These are phyloP conservation scores for Psylliodes chrysocephalus DNA, from an alignment of 2,888 invertebrate species.

Conservation along the genomic window DNA sequence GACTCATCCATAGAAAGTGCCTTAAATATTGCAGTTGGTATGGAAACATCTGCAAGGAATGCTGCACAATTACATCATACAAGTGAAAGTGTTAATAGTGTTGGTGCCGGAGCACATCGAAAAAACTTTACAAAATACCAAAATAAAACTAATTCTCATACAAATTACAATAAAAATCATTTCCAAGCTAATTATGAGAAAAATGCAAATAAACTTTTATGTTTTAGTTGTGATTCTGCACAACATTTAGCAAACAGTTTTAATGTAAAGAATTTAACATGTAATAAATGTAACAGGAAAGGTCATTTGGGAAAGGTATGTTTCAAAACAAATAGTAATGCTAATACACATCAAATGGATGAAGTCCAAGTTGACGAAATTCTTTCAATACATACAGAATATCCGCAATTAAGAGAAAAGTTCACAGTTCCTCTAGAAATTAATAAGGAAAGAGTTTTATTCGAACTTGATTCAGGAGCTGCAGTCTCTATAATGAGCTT, in stretches of 20 bases:
- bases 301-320: constrained; percentile 27
- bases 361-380: constrained; percentile 21
- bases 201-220: constrained; percentile 8
- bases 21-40: constrained; percentile 45
- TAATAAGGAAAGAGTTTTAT: background rate
- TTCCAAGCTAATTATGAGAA: background rate
- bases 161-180: background rate
- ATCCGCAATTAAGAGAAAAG: constrained; percentile 19
- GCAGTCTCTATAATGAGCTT: constrained; percentile 25
- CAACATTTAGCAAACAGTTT: constrained; percentile 26
- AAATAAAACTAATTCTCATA: background rate
- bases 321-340: constrained; percentile 2
- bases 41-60: constrained; percentile 43
- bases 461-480: constrained; percentile 28
- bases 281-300: constrained; percentile 9
- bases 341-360: background rate
- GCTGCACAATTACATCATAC: constrained; percentile 42
- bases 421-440: constrained; percentile 1
- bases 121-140: background rate
- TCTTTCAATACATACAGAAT: constrained; percentile 1
- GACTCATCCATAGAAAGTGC: constrained; percentile 46
- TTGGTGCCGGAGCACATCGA: constrained; percentile 5
- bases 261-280: background rate
- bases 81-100: background rate
- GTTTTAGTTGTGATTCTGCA: constrained; percentile 28